Evolutionary conservation across 2,113 vertebrate genomes (phyloP).

Genomic region (Equus quagga): DNA sequence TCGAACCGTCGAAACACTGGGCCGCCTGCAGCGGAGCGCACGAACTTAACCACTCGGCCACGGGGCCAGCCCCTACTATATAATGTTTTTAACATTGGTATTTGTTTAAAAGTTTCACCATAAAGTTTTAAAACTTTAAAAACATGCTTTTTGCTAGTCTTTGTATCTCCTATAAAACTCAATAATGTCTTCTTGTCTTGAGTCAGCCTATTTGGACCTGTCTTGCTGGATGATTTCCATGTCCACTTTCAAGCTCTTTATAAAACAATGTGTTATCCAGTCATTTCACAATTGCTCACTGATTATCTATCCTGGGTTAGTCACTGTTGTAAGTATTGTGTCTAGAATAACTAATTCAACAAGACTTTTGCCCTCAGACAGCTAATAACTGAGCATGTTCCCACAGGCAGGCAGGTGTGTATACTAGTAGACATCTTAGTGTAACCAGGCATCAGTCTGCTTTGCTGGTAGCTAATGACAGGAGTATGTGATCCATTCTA

Average conservation of each 20-base stretch:
- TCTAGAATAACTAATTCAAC: neutral
- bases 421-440: no score
- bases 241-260: neutral
- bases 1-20: no score
- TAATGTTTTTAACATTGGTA: neutral
- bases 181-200: neutral
- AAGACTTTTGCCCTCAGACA: neutral
- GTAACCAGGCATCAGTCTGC: neutral
- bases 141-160: neutral
- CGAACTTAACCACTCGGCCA: no score
- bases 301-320: neutral
- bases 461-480: no score
- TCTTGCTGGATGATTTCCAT: neutral
- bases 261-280: no score
- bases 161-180: neutral
- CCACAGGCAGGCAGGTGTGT: neutral
- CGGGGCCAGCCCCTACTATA: no score
- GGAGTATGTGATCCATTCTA: rapidly evolving
- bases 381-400: neutral
- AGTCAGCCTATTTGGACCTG: neutral
- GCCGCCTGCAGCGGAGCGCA: no score
- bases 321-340: neutral
- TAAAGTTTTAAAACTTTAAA: neutral
- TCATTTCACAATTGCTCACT: neutral
- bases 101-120: neutral